These are phyloP conservation scores for Pachycephala philippinensis DNA, from an alignment of 2,113 vertebrate species.

Conservation along the genomic window DNA sequence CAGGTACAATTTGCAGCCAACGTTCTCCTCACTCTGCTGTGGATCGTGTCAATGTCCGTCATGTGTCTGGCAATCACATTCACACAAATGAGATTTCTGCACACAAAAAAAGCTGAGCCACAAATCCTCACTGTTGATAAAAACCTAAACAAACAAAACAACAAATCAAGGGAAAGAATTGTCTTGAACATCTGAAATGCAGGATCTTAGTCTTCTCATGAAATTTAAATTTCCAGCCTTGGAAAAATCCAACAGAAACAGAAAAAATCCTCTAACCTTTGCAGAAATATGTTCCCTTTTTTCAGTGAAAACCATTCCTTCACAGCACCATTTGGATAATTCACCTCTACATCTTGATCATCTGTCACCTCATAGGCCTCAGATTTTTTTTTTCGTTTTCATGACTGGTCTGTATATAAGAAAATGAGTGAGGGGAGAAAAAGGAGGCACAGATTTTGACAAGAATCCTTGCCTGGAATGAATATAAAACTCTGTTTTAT, in stretches of 20 bases:
- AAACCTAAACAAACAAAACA: neutral
- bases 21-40: neutral
- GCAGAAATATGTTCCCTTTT: constrained; percentile 1
- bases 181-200: neutral
- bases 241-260: constrained; percentile 37
- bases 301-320: constrained; percentile 46
- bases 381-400: constrained; percentile 51
- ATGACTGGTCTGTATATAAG: constrained; percentile 33
- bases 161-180: neutral
- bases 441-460: constrained; percentile 46
- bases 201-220: neutral
- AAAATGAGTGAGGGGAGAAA: neutral
- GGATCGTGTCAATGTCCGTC: neutral
- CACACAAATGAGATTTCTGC: neutral
- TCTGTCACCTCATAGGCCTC: constrained; percentile 57
- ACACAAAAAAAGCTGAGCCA: neutral
- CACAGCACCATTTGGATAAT: neutral
- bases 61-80: neutral
- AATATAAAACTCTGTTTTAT: constrained; percentile 60
- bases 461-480: constrained; percentile 48
- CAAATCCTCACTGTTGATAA: neutral
- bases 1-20: neutral
- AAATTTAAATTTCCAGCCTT: neutral
- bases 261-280: constrained; percentile 35
- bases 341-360: constrained; percentile 42